Base-by-base conservation (phyloP, 2,888 invertebrate genomes). In the Latrodectus elegans region DNA sequence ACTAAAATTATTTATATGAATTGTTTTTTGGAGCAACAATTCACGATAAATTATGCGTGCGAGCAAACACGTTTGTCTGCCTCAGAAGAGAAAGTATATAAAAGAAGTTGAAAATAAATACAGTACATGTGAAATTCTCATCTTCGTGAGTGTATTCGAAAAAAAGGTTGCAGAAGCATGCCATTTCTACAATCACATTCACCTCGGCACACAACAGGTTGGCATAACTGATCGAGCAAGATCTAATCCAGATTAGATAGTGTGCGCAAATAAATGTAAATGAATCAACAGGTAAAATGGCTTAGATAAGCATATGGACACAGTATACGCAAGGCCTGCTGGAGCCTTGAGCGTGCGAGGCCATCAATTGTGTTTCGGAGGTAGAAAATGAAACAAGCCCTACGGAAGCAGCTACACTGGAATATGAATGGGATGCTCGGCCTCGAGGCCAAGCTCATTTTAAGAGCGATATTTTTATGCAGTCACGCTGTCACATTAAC, bases 321-420 rank as follows among this genome's bases (percentile, higher is more conserved):
- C n/a, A 60, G 60, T 60, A 11, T 60, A 60, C 60, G 60, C 55
- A 17, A 74, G 55, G 52, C 53, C 22, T 55, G 49, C 8, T 26
- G 49, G 55, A 79, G 64, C 79, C 79, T 79, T 79, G 79, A 71
- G 22, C 71, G n/a, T n/a, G 79, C 79, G 79, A 79, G 79, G 79
- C 71, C 79, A 38, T 55, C 79, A 79, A 79, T 79, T 79, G 79
- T 79, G 52, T 26, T 17, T 26, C 26, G 26, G 22, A 17, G 22
- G 52, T 51, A 22, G 11, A 55, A 22, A 22, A 22, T 22, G 22
- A 22, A 38, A 38, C 38, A 38, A 38, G 38, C 22, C 52, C 22
- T 52, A 22, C 75, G 75, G 75, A 75, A 76, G 65, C 76, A 49
- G 15, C 68, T 8, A 51, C 68, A 68, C 65, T 53, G 67, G 77